Evolutionary conservation across 2,888 invertebrate genomes (phyloP).

Genomic region (Drosophila eohydei): DNA sequence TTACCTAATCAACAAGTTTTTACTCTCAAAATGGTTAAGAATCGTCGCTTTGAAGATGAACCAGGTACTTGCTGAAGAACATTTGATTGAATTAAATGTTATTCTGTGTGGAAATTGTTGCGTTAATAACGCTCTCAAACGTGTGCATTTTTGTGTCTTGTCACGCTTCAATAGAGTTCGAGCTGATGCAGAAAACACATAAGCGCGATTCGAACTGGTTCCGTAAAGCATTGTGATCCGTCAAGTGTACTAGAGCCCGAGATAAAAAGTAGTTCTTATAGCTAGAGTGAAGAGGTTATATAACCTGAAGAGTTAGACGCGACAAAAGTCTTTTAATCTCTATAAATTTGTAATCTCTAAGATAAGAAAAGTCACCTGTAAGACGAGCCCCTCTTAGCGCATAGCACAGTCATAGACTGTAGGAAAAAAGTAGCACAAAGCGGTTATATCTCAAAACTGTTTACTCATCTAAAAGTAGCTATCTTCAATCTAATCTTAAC

Average conservation of each 20-base stretch:
- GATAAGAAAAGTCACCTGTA: constrained; percentile 38
- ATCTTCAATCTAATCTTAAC: constrained; percentile 3
- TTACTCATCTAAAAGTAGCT: not conserved
- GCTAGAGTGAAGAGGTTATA: not conserved
- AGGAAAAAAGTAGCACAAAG: constrained; percentile 22
- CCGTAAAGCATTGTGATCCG: not conserved
- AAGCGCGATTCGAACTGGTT: not conserved
- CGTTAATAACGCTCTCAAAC: constrained; percentile 7
- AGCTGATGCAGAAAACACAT: not conserved
- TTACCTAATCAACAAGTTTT: constrained; percentile 8
- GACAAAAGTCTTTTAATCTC: not conserved
- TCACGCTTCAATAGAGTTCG: constrained; percentile 17
- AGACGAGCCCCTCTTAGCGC: constrained; percentile 62
- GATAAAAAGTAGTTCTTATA: not conserved
- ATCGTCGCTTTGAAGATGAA: constrained; percentile 81
- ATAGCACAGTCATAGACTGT: not conserved
- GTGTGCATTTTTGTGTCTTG: not conserved
- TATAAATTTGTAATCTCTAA: not conserved
- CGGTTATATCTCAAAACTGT: constrained; percentile 29
- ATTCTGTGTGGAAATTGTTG: not conserved
- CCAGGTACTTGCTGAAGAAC: constrained; percentile 62
- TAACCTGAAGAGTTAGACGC: not conserved
- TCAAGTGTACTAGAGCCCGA: not conserved
- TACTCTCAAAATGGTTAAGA: constrained; percentile 73
- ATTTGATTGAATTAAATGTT: not conserved